Conservation (phyloP, 1,140 invertebrate species). For the Vollenhovia emeryi region DNA sequence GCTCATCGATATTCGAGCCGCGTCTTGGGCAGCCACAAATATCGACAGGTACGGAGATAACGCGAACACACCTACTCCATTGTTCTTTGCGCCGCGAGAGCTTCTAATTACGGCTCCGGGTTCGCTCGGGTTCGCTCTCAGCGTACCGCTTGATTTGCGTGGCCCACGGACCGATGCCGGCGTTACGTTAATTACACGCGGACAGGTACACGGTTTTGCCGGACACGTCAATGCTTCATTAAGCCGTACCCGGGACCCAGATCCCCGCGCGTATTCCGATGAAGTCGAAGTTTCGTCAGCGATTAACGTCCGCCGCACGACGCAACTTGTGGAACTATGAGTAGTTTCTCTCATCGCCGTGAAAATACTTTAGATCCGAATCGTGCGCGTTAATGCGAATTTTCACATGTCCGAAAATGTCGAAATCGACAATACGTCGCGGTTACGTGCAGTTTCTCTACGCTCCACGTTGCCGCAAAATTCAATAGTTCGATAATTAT, state of each 20-base stretch:
- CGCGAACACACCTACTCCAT: constrained; percentile 54
- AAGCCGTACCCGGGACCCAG: constrained; percentile 61
- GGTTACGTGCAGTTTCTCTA: not conserved
- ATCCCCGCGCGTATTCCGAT: constrained; percentile 57
- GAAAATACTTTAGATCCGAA: constrained; percentile 35
- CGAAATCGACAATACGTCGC: not conserved
- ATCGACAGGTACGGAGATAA: constrained; percentile 56
- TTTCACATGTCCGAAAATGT: constrained; percentile 6
- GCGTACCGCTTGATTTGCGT: constrained; percentile 76
- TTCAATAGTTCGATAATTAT: not conserved
- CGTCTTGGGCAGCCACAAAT: constrained; percentile 56
- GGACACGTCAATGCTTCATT: constrained; percentile 79
- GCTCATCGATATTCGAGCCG: constrained; percentile 53
- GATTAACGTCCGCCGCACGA: constrained; percentile 44
- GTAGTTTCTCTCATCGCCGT: not conserved
- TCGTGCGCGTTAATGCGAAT: constrained; percentile 11
- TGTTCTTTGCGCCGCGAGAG: constrained; percentile 71
- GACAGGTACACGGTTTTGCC: constrained; percentile 67
- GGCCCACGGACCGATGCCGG: constrained; percentile 56
- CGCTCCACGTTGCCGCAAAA: not conserved
- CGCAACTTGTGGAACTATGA: constrained; percentile 25
- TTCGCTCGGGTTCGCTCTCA: constrained; percentile 38
- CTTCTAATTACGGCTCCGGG: constrained; percentile 70
- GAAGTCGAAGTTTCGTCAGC: constrained; percentile 68
- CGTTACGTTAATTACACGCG: constrained; percentile 80